Base-by-base conservation (phyloP, 2,113 vertebrate genomes). In the Phalacrocorax pelagicus region DNA sequence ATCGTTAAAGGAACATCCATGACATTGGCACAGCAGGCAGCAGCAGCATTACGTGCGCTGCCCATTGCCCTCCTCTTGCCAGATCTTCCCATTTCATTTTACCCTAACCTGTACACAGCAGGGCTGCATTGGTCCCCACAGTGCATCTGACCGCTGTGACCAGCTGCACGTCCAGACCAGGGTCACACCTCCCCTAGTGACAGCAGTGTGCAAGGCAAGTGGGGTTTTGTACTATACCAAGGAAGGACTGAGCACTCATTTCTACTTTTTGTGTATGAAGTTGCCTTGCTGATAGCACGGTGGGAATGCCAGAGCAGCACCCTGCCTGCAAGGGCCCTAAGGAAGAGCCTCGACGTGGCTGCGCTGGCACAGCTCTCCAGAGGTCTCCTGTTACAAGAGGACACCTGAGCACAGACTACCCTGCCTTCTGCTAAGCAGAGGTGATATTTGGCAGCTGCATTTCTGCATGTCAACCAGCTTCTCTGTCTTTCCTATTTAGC, bases 151-250 rank as follows among this genome's bases (percentile, higher is more conserved):
- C 38, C 69, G 44, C 51, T 1, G 3, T 18, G 55, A 40, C 40
- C 38, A 47, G 44, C 36, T 24, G 34, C 21, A 80, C 0, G 1
- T 54, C 30, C 73, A 54, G 24, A 34, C 55, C 14, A 23, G 59
- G 0, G 0, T 51, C 42, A 52, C 32, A 22, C 17, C 55, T 74
- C 9, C 36, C 30, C 10, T 21, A 34, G 51, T 3, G 0, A 86
- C 49, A 57, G 69, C 26, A 63, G 34, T 2, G 4, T 32, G 29
- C 38, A 47, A 81, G 69, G 57, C 38, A 63, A 63, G 24, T 9
- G 11, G 14, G 38, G 16, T 34, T 85, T 66, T 66, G 36, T 30
- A 19, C 54, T 20, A n/a, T 6, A 77, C 11, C 63, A 54, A 51
- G 42, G 73, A 47, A 85, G 59, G 51, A 23, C 36, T 18, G 10